phyloP scores from a whole-genome alignment of 2,888 invertebrate species.

The Onchidella celtica region DNA sequence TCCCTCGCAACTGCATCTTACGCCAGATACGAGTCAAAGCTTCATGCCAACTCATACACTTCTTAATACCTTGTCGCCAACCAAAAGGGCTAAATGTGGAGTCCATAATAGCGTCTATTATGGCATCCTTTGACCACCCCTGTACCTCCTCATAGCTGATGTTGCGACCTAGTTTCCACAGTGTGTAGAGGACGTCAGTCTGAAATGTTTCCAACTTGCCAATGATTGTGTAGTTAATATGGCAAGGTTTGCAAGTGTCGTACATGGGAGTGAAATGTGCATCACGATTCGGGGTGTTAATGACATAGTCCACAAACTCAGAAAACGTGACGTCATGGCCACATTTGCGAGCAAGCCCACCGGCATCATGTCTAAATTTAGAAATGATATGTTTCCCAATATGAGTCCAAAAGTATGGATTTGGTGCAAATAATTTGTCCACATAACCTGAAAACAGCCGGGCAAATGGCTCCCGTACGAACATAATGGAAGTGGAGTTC shows the following conservation, averaged over 20 bases:
- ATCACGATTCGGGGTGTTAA: slow-evolving; percentile 29
- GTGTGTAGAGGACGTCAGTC: slow-evolving; percentile 29
- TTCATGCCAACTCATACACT: slow-evolving; percentile 56
- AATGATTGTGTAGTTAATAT: slow-evolving; percentile 40
- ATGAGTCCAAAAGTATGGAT: slow-evolving; percentile 60
- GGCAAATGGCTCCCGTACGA: slow-evolving; percentile 65
- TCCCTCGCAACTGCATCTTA: slow-evolving; percentile 64
- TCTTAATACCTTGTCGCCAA: slow-evolving; percentile 50
- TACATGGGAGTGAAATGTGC: slow-evolving; percentile 46
- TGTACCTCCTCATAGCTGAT: slow-evolving; percentile 48
- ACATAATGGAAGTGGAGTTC: slow-evolving; percentile 53
- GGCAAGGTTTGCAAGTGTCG: slow-evolving; percentile 48
- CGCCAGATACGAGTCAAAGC: slow-evolving; percentile 60
- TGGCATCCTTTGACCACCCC: slow-evolving; percentile 43
- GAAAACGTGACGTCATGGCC: slow-evolving; percentile 66
- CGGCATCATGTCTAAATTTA: slow-evolving; percentile 47
- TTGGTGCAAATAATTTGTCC: slow-evolving; percentile 67
- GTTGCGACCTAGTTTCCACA: slow-evolving; percentile 52
- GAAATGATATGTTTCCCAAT: slow-evolving; percentile 56
- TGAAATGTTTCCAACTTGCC: slow-evolving; percentile 51
- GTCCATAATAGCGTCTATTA: slow-evolving; percentile 59
- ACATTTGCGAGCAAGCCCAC: slow-evolving; percentile 45
- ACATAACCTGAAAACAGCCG: slow-evolving; percentile 65
- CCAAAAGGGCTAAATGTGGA: slow-evolving; percentile 55
- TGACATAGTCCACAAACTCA: slow-evolving; percentile 46